These are phyloP conservation scores for Selenia dentaria DNA, from an alignment of 2,888 invertebrate genomes.

Conservation along the genomic window DNA sequence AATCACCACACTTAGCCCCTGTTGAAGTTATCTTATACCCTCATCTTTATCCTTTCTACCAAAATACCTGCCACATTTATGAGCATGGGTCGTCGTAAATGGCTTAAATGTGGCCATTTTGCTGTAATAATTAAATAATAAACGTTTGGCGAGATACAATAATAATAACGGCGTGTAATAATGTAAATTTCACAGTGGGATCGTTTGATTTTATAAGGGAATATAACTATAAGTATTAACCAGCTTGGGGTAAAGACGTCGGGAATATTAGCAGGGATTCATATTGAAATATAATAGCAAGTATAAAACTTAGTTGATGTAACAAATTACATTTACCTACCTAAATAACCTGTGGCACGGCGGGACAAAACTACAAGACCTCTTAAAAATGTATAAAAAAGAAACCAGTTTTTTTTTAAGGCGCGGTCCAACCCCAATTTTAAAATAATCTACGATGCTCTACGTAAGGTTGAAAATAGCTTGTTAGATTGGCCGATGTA, in stretches of 20 bases:
- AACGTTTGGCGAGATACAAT: conserved; percentile 27
- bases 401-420: no score
- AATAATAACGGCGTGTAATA: conserved; percentile 3
- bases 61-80: conserved; percentile 32
- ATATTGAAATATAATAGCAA: no score
- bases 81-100: conserved; percentile 44
- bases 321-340: no score
- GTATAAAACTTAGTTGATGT: no score
- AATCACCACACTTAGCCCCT: not conserved
- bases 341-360: no score
- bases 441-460: no score
- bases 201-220: conserved; percentile 2
- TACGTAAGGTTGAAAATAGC: no score
- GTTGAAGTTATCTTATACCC: conserved; percentile 1
- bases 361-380: no score
- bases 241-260: conserved; percentile 14
- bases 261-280: not conserved
- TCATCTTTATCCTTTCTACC: conserved; percentile 12
- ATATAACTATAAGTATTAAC: not conserved
- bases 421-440: no score
- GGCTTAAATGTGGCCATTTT: conserved; percentile 51
- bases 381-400: no score
- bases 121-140: conserved; percentile 59
- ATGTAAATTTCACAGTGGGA: conserved; percentile 12
- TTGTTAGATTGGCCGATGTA: no score